Evolutionary conservation across 2,888 invertebrate genomes (phyloP), one percentile per base, ranked within the genome.

Genomic region (Eurois occulta): DNA sequence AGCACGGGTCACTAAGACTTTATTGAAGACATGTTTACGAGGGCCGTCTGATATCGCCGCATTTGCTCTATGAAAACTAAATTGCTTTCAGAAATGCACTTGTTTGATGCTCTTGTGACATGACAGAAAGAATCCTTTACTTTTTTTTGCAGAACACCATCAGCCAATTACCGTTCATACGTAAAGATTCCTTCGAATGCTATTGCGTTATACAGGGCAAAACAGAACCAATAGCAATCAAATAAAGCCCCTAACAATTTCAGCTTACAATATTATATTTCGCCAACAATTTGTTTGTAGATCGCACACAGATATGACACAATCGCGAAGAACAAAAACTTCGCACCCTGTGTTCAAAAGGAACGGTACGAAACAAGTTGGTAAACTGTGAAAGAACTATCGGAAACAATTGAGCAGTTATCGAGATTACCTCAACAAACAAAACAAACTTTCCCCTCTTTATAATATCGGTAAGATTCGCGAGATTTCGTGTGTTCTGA

Each of bases 11-110:
- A 92, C 90, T 85, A 90, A 88, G 90, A 91, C 91, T 91, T 93
- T 93, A 94, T 93, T 93, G 92, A 91, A 91, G 92, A 93, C 92
- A 94, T 94, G 91, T 94, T 93, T 93, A 94, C 92, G 89, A 91
- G 88, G 81, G 86, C 86, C 89, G 89, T 87, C 90, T 88, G 90
- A 91, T 91, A 92, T 76, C 80, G 84, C 85, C 73, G 75, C 80
- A 85, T 89, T 88, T 91, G 85, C 88, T 87, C 87, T 91, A 91
- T 90, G 90, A 91, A 92, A 92, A 90, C 87, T 87, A 87, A 71
- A 86, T 80, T 80, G 70, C 77, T 75, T 73, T 62, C 11, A 58
- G 78, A 75, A 72, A 76, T 83, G 77, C 78, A 78, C 74, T 76
- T 75, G 62, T 83, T 81, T 83, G 74, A 80, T 76, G 80, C 43